Conservation (phyloP, 2,888 invertebrate genomes). For the Sabellastarte sp. region DNA sequence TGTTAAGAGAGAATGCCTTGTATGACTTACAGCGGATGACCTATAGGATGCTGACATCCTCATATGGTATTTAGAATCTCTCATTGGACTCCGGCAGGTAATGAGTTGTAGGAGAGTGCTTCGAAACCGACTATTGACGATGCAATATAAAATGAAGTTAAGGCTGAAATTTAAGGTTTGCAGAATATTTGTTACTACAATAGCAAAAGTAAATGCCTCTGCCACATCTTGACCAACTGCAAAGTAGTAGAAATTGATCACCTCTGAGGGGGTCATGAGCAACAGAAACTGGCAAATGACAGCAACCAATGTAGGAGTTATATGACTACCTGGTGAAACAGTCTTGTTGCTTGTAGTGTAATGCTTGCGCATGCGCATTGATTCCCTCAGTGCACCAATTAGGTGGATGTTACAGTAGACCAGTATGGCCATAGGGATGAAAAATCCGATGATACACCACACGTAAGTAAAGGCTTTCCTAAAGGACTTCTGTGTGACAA, state of each 20-base stretch:
- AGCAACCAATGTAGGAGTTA: conserved; percentile 45
- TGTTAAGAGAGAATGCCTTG: too few species aligned
- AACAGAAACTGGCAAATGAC: conserved; percentile 48
- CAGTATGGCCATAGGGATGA: conserved; percentile 42
- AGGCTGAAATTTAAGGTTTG: conserved; percentile 1
- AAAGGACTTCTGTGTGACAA: conserved; percentile 9
- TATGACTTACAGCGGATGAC: too few species aligned
- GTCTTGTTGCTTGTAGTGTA: conserved; percentile 34
- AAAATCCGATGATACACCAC: conserved; percentile 47
- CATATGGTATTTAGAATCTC: too few species aligned
- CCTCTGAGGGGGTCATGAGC: conserved; percentile 47
- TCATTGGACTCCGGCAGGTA: too few species aligned
- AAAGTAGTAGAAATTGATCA: conserved; percentile 35
- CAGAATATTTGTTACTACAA: background rate
- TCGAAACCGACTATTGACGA: background rate
- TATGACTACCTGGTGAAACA: conserved; percentile 35
- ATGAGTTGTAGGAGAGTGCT: too few species aligned
- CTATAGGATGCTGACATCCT: too few species aligned
- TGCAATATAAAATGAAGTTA: conserved; percentile 4
- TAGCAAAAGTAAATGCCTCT: background rate
- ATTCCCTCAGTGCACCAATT: conserved; percentile 43
- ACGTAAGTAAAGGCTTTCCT: conserved; percentile 11
- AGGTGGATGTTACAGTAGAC: conserved; percentile 45
- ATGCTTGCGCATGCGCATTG: conserved; percentile 37
- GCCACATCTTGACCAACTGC: background rate